Conservation (phyloP, 2,113 vertebrate genomes). For the Strix uralensis region DNA sequence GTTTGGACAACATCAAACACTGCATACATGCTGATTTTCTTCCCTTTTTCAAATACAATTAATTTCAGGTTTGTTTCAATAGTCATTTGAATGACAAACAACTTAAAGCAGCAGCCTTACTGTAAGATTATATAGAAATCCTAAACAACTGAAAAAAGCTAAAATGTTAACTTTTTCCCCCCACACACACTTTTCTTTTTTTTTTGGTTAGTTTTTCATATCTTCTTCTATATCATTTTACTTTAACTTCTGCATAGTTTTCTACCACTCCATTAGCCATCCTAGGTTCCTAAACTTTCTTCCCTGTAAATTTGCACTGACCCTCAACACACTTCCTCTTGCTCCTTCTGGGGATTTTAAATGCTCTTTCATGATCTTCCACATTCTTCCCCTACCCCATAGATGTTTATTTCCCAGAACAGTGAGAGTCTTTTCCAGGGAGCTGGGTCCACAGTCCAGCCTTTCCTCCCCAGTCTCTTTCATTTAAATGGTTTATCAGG, state of each 20-base stretch:
- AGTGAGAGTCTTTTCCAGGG: not conserved
- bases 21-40: not conserved
- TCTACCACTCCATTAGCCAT: not conserved
- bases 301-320: not conserved
- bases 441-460: not conserved
- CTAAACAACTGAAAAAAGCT: not conserved
- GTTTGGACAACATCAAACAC: not conserved
- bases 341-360: not conserved
- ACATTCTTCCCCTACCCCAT: not conserved
- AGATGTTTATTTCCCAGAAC: slow-evolving; percentile 34
- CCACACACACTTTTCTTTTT: no score
- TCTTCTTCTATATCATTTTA: not conserved
- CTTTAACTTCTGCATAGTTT: not conserved
- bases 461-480: not conserved
- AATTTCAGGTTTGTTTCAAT: not conserved
- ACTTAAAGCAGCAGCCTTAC: not conserved
- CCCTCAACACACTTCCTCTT: not conserved
- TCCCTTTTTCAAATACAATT: not conserved
- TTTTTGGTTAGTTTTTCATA: not conserved
- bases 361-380: not conserved
- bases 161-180: not conserved
- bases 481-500: not conserved
- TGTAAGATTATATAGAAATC: not conserved
- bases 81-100: not conserved
- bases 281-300: not conserved